Conservation (phyloP, 2,797 vertebrate genomes). For the Leuciscus waleckii region DNA sequence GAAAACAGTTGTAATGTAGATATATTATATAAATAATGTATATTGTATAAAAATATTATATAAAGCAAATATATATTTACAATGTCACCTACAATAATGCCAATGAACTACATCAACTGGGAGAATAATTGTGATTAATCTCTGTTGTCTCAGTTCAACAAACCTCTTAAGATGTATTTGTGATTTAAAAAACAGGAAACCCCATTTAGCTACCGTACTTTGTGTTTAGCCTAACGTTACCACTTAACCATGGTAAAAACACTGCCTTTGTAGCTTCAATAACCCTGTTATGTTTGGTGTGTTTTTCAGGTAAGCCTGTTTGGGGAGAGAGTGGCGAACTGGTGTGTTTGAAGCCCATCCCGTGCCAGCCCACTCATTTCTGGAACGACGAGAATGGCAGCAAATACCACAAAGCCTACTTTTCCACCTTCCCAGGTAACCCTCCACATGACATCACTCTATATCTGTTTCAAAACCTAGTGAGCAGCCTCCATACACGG, state of each 20-base stretch:
- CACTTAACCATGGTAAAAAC: neutral
- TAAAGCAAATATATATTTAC: neutral
- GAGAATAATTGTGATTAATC: neutral
- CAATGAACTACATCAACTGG: neutral
- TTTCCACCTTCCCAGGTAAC: slow-evolving; percentile 91
- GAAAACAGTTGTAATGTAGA: neutral
- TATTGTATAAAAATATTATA: neutral
- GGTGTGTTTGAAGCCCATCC: slow-evolving; percentile 92
- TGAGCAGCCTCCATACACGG: neutral
- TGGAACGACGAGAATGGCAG: slow-evolving; percentile 93
- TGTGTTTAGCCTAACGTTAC: neutral
- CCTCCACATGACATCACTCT: neutral
- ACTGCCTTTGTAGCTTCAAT: neutral
- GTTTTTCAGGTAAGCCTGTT: slow-evolving; percentile 84
- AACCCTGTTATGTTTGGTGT: slow-evolving; percentile 43
- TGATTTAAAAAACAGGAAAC: too few species aligned
- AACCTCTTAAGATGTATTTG: neutral
- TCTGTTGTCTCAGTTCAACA: too few species aligned
- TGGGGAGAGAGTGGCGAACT: slow-evolving; percentile 96
- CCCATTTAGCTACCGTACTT: too few species aligned
- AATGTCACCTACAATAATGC: neutral
- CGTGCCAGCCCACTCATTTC: slow-evolving; percentile 95
- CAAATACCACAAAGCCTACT: slow-evolving; percentile 97
- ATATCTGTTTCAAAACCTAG: neutral
- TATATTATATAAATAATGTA: neutral